Evolutionary conservation across 2,888 invertebrate species (phyloP), one percentile per base, ranked within the genome.

Genomic region (Panopea generosa): DNA sequence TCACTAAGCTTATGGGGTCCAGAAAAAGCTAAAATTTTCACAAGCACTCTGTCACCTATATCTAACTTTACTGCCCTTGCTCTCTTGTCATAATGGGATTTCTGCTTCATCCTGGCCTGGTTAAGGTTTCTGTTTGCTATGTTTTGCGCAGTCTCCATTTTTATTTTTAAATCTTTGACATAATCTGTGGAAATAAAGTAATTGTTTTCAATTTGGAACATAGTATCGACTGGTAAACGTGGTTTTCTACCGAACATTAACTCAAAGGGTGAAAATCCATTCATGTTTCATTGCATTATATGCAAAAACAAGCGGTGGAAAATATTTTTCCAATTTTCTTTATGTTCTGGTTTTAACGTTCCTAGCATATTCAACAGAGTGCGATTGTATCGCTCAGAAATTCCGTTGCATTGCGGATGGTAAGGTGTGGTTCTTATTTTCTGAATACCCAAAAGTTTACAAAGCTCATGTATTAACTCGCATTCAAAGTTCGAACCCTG

Each of bases 221-320:
- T 45, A 7, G 20, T 27, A 29, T 56, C 55, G 16, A 66, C 27
- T 18, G 66, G 27, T 45, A 66, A 22, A 20, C 29, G 43, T n/a
- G 69, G 61, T 40, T 49, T 52, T 20, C 73, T 22, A 16, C 70
- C 76, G 56, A 77, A 73, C 69, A 81, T 77, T 11, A 77, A 33
- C 20, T 66, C 60, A 47, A 66, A 72, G 9, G 69, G 69, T 22
- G 56, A 53, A 18, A 33, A 57, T 4, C 45, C 38, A 7, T 72
- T 80, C 11, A 56, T 71, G 53, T 80, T 65, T 27, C 43, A 40
- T 14, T 59, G 76, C 38, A 49, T 77, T 80, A 29, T 77, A 81
- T 0, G 71, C 62, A 61, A 61, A 9, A 77, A 69, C 29, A 73
- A 45, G 2, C 73, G 24, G 20, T 29, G 26, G 1, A 80, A 18